These are phyloP conservation scores for Philaenus spumarius DNA, from an alignment of 1,140 invertebrate genomes.

Conservation along the genomic window DNA sequence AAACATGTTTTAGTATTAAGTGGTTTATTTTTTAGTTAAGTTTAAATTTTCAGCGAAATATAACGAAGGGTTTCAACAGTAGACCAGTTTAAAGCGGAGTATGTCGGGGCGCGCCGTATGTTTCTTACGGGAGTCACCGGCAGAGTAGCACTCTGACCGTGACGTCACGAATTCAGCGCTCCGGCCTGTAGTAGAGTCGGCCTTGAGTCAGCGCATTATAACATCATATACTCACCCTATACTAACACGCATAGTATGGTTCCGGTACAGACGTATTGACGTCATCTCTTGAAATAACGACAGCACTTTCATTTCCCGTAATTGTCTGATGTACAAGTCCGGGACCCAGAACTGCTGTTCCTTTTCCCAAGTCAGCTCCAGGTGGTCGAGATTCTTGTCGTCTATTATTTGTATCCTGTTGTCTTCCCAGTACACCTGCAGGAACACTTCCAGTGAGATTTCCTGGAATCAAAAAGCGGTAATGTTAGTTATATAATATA, in stretches of 20 bases:
- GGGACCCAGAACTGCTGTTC: slow-evolving; percentile 43
- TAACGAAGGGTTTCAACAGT: too few relatives aligned
- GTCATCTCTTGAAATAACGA: slow-evolving; percentile 52
- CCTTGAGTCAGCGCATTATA: too few relatives aligned
- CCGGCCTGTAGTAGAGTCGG: too few relatives aligned
- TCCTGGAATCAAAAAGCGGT: slow-evolving; percentile 38
- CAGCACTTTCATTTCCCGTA: slow-evolving; percentile 49
- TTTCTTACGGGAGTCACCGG: too few relatives aligned
- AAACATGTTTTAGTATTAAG: too few relatives aligned
- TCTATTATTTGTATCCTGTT: slow-evolving; percentile 40
- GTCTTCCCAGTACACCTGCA: slow-evolving; percentile 53
- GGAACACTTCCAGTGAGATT: slow-evolving; percentile 52
- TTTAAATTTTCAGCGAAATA: too few relatives aligned
- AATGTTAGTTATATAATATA: not conserved
- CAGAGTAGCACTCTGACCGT: too few relatives aligned
- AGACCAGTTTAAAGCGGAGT: too few relatives aligned
- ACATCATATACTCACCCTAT: slow-evolving; percentile 47
- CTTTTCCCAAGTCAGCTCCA: slow-evolving; percentile 35
- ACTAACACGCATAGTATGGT: slow-evolving; percentile 49
- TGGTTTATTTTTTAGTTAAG: too few relatives aligned
- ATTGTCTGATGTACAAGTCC: slow-evolving; percentile 52
- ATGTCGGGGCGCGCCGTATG: too few relatives aligned
- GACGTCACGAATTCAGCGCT: too few relatives aligned
- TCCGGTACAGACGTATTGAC: slow-evolving; percentile 47
- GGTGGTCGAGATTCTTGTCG: slow-evolving; percentile 32